Conservation (phyloP, 2,797 vertebrate species). For the Acanthiza pusilla region DNA sequence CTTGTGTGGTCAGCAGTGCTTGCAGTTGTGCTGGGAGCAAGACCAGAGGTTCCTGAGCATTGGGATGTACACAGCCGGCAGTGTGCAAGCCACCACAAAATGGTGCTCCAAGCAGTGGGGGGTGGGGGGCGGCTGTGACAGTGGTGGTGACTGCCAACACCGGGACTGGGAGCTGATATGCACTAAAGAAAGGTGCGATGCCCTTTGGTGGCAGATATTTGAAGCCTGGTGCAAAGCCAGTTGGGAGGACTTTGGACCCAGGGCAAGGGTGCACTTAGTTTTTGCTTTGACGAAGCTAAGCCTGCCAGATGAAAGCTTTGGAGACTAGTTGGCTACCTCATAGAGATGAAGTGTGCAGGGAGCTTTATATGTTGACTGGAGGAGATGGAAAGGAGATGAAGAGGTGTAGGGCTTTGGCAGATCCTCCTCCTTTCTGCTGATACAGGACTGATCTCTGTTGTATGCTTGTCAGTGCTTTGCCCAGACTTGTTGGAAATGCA, state of each 20-base stretch:
- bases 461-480: background rate
- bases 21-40: background rate
- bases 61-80: background rate
- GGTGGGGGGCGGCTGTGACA: background rate
- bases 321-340: background rate
- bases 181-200: background rate
- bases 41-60: background rate
- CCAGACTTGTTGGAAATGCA: background rate
- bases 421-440: background rate
- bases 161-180: background rate
- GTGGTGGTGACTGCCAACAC: background rate
- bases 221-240: constrained; percentile 6
- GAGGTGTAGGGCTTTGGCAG: background rate
- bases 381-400: background rate
- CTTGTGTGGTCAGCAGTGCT: background rate
- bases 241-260: background rate
- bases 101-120: rapidly evolving
- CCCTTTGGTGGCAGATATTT: background rate
- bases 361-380: background rate
- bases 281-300: background rate
- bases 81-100: background rate
- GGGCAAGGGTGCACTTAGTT: background rate
- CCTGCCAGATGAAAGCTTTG: background rate
- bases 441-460: background rate
- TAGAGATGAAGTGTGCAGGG: background rate